Evolutionary conservation across 2,797 vertebrate species (phyloP).

Genomic region (Poeciliopsis infans): DNA sequence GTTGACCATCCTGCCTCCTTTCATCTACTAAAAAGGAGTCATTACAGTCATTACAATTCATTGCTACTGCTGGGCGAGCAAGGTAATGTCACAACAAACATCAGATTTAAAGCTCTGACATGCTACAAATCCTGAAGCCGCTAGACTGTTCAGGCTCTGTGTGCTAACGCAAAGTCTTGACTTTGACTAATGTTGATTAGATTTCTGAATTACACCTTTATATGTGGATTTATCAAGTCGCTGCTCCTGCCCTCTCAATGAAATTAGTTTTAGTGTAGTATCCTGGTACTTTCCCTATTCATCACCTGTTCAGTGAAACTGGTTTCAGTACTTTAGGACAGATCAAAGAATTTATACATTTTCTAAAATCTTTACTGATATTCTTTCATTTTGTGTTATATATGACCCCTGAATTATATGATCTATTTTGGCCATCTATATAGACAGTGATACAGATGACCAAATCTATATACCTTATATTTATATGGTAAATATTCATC

Average conservation of each 20-base stretch:
- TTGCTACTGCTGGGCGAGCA: background rate
- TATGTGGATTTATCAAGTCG: background rate
- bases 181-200: conserved; percentile 3
- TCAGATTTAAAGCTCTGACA: conserved; percentile 3
- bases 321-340: background rate
- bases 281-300: background rate
- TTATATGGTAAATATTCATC: background rate
- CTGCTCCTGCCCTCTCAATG: background rate
- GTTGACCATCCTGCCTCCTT: background rate
- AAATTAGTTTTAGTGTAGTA: background rate
- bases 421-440: background rate
- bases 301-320: background rate
- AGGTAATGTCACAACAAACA: conserved; percentile 4
- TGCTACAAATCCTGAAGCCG: background rate
- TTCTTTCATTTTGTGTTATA: background rate
- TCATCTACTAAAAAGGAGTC: background rate
- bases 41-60: conserved; percentile 1
- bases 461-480: too few species aligned
- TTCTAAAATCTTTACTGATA: background rate
- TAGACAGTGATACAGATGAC: background rate
- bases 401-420: background rate
- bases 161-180: background rate
- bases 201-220: background rate
- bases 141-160: background rate
- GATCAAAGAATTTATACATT: background rate